These are phyloP conservation scores for Drepanosiphum platanoidis DNA, from an alignment of 2,888 invertebrate genomes.

Conservation along the genomic window DNA sequence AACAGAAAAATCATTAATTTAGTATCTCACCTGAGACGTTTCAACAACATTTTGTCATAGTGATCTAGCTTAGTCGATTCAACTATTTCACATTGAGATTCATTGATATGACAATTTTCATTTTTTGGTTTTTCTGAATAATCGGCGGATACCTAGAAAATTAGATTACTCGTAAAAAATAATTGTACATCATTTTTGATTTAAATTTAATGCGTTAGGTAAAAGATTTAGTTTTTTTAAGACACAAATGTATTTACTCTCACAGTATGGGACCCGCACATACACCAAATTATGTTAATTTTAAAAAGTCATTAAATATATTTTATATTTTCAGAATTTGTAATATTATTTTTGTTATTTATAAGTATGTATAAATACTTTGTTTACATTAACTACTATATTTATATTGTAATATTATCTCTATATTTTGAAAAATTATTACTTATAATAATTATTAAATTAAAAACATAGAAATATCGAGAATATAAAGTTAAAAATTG, in stretches of 20 bases:
- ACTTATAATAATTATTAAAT: background rate
- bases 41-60: background rate
- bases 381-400: background rate
- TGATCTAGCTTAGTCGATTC: background rate
- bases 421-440: background rate
- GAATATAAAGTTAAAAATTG: no score
- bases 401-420: background rate
- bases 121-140: background rate
- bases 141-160: background rate
- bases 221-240: no score
- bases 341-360: background rate
- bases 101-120: background rate
- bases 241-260: no score
- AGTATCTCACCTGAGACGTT: conserved; percentile 17
- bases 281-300: background rate
- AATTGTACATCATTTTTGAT: background rate
- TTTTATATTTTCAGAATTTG: background rate
- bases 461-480: background rate
- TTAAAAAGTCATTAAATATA: background rate
- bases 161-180: background rate
- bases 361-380: background rate
- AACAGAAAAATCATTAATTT: background rate
- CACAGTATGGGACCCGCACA: no score
- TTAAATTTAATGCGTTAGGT: background rate
- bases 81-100: background rate